phyloP scores from a whole-genome alignment of 2,797 vertebrate genomes.

The Sebastiscus tertius region DNA sequence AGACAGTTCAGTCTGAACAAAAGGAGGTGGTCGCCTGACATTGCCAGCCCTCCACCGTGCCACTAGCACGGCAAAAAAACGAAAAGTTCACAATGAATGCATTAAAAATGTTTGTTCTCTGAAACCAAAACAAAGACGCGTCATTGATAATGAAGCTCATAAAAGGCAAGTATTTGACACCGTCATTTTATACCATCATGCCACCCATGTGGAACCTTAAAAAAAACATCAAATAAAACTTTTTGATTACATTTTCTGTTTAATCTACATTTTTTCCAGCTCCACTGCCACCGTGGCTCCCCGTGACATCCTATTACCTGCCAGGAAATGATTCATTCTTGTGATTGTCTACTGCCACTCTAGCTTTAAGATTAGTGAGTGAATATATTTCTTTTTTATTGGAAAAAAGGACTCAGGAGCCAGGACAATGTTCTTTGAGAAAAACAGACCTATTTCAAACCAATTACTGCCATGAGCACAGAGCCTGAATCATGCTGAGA shows the following conservation, averaged over 20 bases:
- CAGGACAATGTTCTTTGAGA: slow-evolving; percentile 15
- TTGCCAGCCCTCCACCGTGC: background rate
- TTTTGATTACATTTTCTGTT: background rate
- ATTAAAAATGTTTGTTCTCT: background rate
- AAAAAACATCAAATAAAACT: background rate
- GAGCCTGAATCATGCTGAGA: slow-evolving; percentile 39
- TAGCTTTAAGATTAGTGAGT: slow-evolving; percentile 21
- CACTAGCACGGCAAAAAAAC: background rate
- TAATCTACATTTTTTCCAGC: background rate
- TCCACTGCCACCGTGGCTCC: background rate
- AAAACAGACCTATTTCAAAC: slow-evolving; percentile 42
- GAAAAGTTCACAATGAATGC: background rate
- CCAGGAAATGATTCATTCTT: slow-evolving; percentile 2
- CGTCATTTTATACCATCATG: background rate
- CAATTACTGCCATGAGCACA: slow-evolving; percentile 47
- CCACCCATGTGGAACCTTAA: background rate
- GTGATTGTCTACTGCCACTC: slow-evolving; percentile 3
- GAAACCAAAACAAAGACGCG: background rate
- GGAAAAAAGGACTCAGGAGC: slow-evolving; percentile 16
- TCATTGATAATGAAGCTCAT: background rate
- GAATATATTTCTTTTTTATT: background rate
- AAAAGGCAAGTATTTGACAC: background rate
- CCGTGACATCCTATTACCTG: slow-evolving; percentile 5
- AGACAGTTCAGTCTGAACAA: background rate
- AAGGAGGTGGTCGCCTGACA: background rate